A percentile compares a stretch with the other conserved stretches of the same genome.
phyloP scores from a whole-genome alignment of 2,888 invertebrate species.

The Drosophila ezoana region DNA sequence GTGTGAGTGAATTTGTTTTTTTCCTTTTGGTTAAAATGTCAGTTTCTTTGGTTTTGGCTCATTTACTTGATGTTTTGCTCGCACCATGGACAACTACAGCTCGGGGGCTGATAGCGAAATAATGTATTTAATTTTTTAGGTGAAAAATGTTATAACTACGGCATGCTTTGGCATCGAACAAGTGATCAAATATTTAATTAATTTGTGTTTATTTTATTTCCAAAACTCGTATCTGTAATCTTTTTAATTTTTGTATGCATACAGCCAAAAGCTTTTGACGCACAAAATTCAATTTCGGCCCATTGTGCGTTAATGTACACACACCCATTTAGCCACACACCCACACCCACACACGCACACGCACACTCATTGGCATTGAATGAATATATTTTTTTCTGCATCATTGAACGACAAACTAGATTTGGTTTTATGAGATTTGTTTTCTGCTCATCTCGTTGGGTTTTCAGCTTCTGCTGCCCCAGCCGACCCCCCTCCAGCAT shows the following conservation, averaged over 20 bases:
- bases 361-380: conserved; percentile 40
- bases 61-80: conserved; percentile 68
- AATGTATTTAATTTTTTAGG: too few species aligned
- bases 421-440: conserved; percentile 79
- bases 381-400: conserved; percentile 74
- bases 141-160: too few species aligned
- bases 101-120: neutral
- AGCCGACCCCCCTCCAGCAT: neutral
- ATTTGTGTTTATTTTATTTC: neutral
- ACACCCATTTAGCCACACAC: conserved; percentile 3
- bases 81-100: conserved; percentile 36
- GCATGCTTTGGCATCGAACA: too few species aligned
- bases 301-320: conserved; percentile 44
- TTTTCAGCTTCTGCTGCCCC: conserved; percentile 15
- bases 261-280: conserved; percentile 9
- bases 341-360: conserved; percentile 18
- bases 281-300: conserved; percentile 33
- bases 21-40: conserved; percentile 68
- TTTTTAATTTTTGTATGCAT: neutral
- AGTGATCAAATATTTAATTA: too few species aligned
- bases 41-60: conserved; percentile 69
- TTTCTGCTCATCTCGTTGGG: conserved; percentile 66
- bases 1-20: conserved; percentile 36
- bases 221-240: neutral
- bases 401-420: conserved; percentile 80